These are phyloP conservation scores for Neoseiulus cucumeris DNA, from an alignment of 1,140 invertebrate species.

Conservation along the genomic window DNA sequence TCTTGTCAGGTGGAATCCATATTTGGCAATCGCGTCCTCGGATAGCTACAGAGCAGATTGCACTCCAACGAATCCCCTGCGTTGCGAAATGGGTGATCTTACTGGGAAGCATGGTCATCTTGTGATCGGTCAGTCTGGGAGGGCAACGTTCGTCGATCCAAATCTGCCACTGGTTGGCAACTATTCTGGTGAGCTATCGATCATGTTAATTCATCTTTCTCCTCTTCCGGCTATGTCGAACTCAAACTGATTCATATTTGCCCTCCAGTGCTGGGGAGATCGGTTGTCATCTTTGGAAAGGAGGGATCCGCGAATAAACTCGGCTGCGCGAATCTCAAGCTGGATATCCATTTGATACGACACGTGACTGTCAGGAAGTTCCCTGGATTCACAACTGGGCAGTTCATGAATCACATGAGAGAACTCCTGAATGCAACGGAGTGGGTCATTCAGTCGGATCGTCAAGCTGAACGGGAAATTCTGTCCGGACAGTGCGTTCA, in stretches of 20 bases:
- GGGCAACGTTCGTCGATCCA: slow-evolving; percentile 56
- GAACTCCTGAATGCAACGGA: slow-evolving; percentile 61
- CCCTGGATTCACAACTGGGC: slow-evolving; percentile 54
- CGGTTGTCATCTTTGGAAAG: slow-evolving; percentile 60
- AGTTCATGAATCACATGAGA: slow-evolving; percentile 62
- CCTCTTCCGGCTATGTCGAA: too few relatives aligned
- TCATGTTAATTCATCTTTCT: not conserved
- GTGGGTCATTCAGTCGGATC: slow-evolving; percentile 67
- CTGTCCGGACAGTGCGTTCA: slow-evolving; percentile 63
- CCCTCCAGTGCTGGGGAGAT: slow-evolving; percentile 54
- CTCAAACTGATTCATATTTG: slow-evolving; percentile 31
- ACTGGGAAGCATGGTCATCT: slow-evolving; percentile 62
- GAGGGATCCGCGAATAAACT: slow-evolving; percentile 46
- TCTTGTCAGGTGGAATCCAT: slow-evolving; percentile 60
- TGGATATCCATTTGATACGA: slow-evolving; percentile 72
- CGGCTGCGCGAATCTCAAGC: slow-evolving; percentile 74
- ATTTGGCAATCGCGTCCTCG: slow-evolving; percentile 61
- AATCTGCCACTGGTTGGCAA: slow-evolving; percentile 54
- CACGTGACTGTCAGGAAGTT: slow-evolving; percentile 66
- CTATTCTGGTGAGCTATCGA: slow-evolving; percentile 23
- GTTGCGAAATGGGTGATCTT: slow-evolving; percentile 82
- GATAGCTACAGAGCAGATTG: slow-evolving; percentile 71
- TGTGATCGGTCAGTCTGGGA: slow-evolving; percentile 45
- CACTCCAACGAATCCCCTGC: slow-evolving; percentile 55
- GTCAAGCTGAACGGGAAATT: slow-evolving; percentile 49